These are phyloP conservation scores for Lottia gigantea DNA, from an alignment of 2,888 invertebrate genomes.

Conservation along the genomic window DNA sequence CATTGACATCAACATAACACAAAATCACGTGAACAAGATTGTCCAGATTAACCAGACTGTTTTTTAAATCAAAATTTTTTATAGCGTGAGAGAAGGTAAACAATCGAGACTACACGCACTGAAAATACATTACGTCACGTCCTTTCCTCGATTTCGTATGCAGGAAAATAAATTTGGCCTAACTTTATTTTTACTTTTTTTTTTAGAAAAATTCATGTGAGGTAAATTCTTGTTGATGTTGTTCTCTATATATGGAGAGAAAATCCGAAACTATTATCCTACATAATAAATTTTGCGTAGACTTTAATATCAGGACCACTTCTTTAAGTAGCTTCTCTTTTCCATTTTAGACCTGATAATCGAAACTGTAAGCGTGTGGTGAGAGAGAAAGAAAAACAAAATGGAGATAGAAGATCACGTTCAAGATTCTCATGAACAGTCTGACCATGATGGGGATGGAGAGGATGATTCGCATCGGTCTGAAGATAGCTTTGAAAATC, in stretches of 20 bases:
- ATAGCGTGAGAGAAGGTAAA: not conserved
- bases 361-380: not conserved
- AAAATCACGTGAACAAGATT: conserved; percentile 2
- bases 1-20: conserved; percentile 5
- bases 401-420: conserved; percentile 3
- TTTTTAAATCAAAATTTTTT: not conserved
- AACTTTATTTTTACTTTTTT: too few species aligned
- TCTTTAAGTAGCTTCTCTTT: too few species aligned
- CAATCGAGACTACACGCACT: not conserved
- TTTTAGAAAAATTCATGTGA: too few species aligned
- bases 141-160: not conserved
- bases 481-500: not conserved
- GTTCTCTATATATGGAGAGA: too few species aligned
- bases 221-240: too few species aligned
- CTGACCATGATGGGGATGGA: not conserved
- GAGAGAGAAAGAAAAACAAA: not conserved
- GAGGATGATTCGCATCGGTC: not conserved
- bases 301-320: too few species aligned
- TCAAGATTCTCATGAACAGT: not conserved
- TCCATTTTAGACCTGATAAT: not conserved
- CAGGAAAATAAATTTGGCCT: not conserved
- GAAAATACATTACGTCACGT: not conserved
- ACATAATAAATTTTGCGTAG: too few species aligned
- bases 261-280: too few species aligned
- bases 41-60: not conserved